Base-by-base conservation (phyloP, 1,140 invertebrate genomes). In the Achroia grisella region DNA sequence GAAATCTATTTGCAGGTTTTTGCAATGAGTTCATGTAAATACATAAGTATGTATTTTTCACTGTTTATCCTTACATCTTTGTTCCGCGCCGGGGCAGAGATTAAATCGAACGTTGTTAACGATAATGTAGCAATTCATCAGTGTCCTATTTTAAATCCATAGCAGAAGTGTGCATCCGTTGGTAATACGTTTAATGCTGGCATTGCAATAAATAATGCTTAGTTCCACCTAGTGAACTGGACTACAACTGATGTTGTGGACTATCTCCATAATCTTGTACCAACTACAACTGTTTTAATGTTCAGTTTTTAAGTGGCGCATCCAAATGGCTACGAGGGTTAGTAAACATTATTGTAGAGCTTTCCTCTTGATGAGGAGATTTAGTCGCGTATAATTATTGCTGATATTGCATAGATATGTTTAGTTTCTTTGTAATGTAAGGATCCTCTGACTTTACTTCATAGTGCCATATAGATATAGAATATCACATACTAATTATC, bases 81-180 rank as follows among this genome's bases (percentile, higher is more conserved):
- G 37, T 51, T 41, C 35, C 29, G 36, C 15, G 40, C 28, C 13
- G 57, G 17, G 17, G 17, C 6, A 23, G 17, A 23, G 51, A 56
- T 64, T 64, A 57, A 58, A 64, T 64, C 48, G 58, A 58, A 62
- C 40, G 45, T 44, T 56, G 64, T 63, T 61, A 59, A 51, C 55
- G 53, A 59, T 68, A 68, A 68, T 62, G 65, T 60, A 53, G 65
- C 65, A 34, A 68, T 68, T 57, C 52, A 42, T 68, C 65, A 68
- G 58, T 64, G 62, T 23, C 48, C 65, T 56, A 52, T 39, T 62
- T 57, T 60, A 68, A 64, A 56, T 64, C 62, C 54, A 44, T 39
- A 54, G 45, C 37, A 47, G 53, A 46, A 63, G 54, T 48, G 56
- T 58, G 53, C 60, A 63, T 58, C 52, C 54, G 48, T 47, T 50